These are phyloP conservation scores for Luidia sarsii DNA, from an alignment of 53 echinoderm and acorn worm genomes.

Conservation along the genomic window DNA sequence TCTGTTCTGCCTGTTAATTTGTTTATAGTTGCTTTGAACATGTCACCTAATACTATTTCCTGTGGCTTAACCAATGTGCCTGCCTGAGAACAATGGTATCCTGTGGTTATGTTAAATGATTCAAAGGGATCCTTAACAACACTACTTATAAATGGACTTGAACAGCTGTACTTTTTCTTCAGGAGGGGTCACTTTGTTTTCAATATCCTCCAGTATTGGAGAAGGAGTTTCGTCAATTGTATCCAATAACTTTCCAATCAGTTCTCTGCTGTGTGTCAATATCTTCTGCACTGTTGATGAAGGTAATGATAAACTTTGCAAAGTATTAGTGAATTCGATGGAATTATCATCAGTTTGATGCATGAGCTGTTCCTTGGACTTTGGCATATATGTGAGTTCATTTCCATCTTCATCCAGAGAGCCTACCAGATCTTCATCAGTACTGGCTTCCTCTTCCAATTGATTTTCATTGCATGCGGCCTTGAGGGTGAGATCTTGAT, in stretches of 20 bases:
- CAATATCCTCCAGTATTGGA: neutral
- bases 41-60: neutral
- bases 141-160: neutral
- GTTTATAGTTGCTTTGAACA: neutral
- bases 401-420: neutral
- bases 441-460: neutral
- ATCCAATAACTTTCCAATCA: neutral
- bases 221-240: neutral
- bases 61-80: slow-evolving; percentile 9
- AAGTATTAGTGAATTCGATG: neutral
- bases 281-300: slow-evolving; percentile 6
- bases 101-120: slow-evolving; percentile 7
- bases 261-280: neutral
- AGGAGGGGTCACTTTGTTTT: too few relatives aligned
- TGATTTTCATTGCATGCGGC: neutral
- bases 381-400: neutral
- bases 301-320: slow-evolving; percentile 1
- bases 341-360: neutral
- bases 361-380: neutral
- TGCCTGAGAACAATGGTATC: slow-evolving; percentile 3
- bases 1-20: slow-evolving; percentile 13
- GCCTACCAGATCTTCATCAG: neutral
- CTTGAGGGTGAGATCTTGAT: neutral
- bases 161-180: neutral
- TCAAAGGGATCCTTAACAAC: neutral